Conservation (phyloP, 2,113 vertebrate genomes). For the Chionodraco myersi region DNA sequence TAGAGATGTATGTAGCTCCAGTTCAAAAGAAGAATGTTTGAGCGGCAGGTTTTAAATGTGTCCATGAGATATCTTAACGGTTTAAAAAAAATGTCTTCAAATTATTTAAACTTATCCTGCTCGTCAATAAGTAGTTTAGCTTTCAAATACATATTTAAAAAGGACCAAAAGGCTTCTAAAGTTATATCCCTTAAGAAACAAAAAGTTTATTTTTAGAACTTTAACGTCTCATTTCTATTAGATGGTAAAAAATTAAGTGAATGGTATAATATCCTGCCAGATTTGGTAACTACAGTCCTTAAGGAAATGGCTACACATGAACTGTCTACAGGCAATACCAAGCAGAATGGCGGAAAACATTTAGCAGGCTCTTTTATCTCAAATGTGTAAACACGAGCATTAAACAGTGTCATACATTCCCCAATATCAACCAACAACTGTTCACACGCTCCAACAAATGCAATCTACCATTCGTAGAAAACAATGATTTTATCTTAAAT, state of each 20-base stretch:
- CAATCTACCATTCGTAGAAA: not conserved
- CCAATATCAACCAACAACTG: not conserved
- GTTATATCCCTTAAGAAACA: not conserved
- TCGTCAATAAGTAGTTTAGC: not conserved
- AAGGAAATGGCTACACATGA: not conserved
- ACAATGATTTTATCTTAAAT: not conserved
- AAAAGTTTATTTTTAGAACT: not conserved
- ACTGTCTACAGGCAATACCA: not conserved
- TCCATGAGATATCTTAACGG: not conserved
- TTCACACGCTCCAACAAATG: not conserved
- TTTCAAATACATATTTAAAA: not conserved
- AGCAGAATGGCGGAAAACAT: not conserved
- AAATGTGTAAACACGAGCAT: not conserved
- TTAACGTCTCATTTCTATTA: not conserved
- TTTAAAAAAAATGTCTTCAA: not conserved
- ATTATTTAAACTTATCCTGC: not conserved
- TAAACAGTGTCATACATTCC: not conserved
- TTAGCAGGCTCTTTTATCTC: not conserved
- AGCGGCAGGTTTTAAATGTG: not conserved
- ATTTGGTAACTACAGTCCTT: not conserved
- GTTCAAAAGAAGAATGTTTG: not conserved
- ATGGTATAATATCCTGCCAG: not conserved
- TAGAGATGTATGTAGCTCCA: not conserved
- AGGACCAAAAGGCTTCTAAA: not conserved
- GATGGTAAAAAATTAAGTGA: too few species aligned